phyloP scores from a whole-genome alignment of 1,140 invertebrate genomes.

The Hesperophylax magnus region DNA sequence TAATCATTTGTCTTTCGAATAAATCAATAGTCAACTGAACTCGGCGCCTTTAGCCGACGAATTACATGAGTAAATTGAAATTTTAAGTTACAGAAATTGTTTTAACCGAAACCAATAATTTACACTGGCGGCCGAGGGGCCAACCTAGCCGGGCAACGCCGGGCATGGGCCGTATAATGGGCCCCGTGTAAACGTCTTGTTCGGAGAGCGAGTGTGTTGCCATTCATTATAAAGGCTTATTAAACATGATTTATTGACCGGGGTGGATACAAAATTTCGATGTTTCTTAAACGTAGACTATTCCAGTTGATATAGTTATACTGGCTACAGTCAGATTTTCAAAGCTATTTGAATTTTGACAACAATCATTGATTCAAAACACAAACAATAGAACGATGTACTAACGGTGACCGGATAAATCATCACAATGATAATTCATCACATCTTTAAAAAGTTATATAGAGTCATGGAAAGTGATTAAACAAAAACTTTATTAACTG shows the following conservation, averaged over 20 bases:
- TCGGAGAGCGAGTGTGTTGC: slow-evolving; percentile 37
- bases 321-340: not conserved
- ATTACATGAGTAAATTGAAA: slow-evolving; percentile 41
- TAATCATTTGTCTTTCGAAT: slow-evolving; percentile 19
- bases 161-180: slow-evolving; percentile 8
- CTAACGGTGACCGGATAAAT: too few relatives aligned
- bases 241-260: slow-evolving; percentile 53
- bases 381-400: too few relatives aligned
- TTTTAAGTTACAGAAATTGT: slow-evolving; percentile 43
- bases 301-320: slow-evolving; percentile 42
- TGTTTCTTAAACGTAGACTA: slow-evolving; percentile 38
- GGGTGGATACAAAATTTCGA: slow-evolving; percentile 49
- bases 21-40: slow-evolving; percentile 27
- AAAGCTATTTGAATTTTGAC: not conserved
- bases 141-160: not conserved
- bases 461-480: too few relatives aligned
- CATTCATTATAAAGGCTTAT: slow-evolving; percentile 54
- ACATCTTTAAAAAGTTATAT: too few relatives aligned
- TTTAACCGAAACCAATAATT: slow-evolving; percentile 43
- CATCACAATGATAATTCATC: too few relatives aligned
- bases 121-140: slow-evolving; percentile 9
- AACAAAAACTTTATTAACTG: too few relatives aligned
- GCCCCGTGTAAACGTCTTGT: slow-evolving; percentile 42
- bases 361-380: too few relatives aligned
- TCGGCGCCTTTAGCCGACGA: slow-evolving; percentile 36